These are phyloP conservation scores for Corynorhinus townsendii DNA, from an alignment of 2,113 vertebrate genomes.

Conservation along the genomic window DNA sequence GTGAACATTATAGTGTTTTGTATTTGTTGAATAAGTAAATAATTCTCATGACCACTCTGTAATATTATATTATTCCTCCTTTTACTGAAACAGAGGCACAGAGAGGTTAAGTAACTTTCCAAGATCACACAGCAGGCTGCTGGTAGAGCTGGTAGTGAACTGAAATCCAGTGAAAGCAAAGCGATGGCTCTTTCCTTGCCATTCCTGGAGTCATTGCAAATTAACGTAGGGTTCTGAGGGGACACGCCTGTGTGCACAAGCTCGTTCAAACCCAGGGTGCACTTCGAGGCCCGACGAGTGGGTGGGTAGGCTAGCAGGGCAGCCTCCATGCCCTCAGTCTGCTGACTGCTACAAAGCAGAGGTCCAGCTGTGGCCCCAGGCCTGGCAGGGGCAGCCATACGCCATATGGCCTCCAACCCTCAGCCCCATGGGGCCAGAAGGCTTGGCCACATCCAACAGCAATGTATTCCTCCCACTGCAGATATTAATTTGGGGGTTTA, in stretches of 20 bases:
- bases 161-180: not conserved
- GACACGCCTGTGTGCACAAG: not conserved
- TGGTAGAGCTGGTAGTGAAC: not conserved
- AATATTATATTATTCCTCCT: not conserved
- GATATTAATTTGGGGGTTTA: conserved; percentile 88
- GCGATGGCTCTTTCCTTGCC: not conserved
- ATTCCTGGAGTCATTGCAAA: not conserved
- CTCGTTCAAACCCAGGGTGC: not conserved
- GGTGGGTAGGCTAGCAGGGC: not conserved
- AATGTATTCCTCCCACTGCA: conserved; percentile 73
- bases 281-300: accelerated
- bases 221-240: not conserved
- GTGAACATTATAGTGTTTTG: not conserved
- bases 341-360: not conserved
- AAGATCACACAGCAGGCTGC: not conserved
- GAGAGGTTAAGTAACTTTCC: not conserved
- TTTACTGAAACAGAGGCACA: not conserved
- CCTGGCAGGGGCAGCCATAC: not conserved
- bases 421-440: not conserved
- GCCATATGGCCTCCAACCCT: not conserved
- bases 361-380: not conserved
- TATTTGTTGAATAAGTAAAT: not conserved
- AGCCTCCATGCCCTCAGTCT: not conserved
- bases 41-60: not conserved
- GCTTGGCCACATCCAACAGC: conserved; percentile 69